These are phyloP conservation scores for Eudyptes chrysolophus DNA, from an alignment of 2,113 vertebrate genomes.

Conservation along the genomic window DNA sequence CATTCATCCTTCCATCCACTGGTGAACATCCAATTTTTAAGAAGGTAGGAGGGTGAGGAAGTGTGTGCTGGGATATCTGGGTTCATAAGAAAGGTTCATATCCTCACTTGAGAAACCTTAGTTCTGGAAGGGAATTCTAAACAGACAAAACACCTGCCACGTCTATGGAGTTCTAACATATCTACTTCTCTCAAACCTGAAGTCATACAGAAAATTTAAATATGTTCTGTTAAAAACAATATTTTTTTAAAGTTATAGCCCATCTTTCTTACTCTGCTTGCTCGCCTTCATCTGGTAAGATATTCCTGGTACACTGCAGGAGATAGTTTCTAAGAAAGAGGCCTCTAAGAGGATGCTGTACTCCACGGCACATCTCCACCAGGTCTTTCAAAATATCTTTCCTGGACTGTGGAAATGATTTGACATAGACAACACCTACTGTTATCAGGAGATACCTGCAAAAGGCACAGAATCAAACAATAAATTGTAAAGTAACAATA, in stretches of 20 bases:
- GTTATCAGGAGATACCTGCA: conserved; percentile 95
- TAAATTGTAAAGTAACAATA: background rate
- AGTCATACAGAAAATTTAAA: background rate
- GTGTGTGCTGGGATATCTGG: background rate
- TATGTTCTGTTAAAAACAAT: background rate
- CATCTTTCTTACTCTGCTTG: conserved; percentile 86
- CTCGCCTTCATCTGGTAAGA: conserved; percentile 95
- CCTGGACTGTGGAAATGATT: conserved; percentile 98
- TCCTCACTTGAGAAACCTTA: background rate
- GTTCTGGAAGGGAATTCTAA: background rate
- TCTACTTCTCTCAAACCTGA: background rate
- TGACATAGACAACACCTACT: conserved; percentile 97
- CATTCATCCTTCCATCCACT: background rate
- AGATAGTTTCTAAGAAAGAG: conserved; percentile 97
- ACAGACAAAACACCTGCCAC: background rate
- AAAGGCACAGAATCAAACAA: background rate
- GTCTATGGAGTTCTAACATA: background rate
- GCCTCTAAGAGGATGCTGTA: conserved; percentile 96
- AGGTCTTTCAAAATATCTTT: conserved; percentile 98
- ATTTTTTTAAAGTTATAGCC: background rate
- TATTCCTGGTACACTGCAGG: conserved; percentile 96
- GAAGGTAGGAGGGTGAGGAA: background rate
- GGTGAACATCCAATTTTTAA: background rate
- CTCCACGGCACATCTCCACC: conserved; percentile 99
- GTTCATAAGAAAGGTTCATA: background rate